These are phyloP conservation scores for Apomyelois bistriatella DNA, from an alignment of 2,888 invertebrate species.

Conservation along the genomic window DNA sequence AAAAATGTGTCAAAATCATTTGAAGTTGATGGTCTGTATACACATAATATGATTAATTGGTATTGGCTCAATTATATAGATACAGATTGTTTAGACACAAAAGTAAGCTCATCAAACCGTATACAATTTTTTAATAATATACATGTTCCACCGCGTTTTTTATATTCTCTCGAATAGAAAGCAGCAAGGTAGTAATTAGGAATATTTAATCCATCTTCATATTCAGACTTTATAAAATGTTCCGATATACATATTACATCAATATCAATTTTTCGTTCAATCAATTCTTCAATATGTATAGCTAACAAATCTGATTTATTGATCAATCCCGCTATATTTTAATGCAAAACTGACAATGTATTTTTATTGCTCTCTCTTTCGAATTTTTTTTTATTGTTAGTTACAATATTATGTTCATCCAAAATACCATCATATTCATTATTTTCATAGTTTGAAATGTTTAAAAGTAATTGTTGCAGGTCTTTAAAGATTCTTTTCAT, in stretches of 20 bases:
- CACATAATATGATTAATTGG: not conserved
- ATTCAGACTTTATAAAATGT: not conserved
- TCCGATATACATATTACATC: no score
- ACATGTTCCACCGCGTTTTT: not conserved
- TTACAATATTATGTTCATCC: no score
- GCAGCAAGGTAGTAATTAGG: not conserved
- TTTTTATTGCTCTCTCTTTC: no score
- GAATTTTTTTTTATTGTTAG: no score
- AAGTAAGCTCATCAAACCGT: not conserved
- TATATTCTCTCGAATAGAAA: not conserved
- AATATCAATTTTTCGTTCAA: not conserved
- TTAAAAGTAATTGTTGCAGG: no score
- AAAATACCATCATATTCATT: no score
- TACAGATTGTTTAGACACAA: not conserved
- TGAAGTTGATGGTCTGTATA: conserved; percentile 11
- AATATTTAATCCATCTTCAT: not conserved
- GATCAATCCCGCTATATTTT: no score
- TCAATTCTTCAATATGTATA: not conserved
- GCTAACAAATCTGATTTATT: no score
- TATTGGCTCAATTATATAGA: not conserved
- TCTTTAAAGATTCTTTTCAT: no score
- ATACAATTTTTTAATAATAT: not conserved
- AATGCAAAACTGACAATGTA: no score
- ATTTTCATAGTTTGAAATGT: no score
- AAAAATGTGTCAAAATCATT: no score